Evolutionary conservation across 2,888 invertebrate species (phyloP).

Genomic region (Brenthis hecate): DNA sequence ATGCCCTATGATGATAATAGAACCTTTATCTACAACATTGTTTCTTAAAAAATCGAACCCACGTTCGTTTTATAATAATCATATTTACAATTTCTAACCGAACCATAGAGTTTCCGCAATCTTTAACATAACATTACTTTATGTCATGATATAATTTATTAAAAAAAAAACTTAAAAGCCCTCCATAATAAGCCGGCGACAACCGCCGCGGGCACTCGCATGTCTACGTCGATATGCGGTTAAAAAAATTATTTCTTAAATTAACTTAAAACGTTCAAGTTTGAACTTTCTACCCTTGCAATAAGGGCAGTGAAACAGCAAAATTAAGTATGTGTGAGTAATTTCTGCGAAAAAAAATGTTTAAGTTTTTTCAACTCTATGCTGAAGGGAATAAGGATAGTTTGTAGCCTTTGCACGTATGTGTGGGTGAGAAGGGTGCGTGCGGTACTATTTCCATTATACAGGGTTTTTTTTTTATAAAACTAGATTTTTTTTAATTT

Average conservation of each 20-base stretch:
- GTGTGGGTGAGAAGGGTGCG: constrained; percentile 46
- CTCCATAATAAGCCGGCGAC: constrained; percentile 36
- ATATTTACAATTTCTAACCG: too few relatives aligned
- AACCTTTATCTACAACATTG: too few relatives aligned
- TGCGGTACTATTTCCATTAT: constrained; percentile 43
- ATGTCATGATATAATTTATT: constrained; percentile 19
- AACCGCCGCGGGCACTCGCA: constrained; percentile 33
- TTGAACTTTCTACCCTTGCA: constrained; percentile 1
- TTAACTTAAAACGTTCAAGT: constrained; percentile 4
- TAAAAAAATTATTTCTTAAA: constrained; percentile 40
- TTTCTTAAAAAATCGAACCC: too few relatives aligned
- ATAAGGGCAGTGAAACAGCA: constrained; percentile 9
- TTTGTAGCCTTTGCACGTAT: constrained; percentile 20
- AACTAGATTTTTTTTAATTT: neutral
- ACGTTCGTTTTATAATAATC: too few relatives aligned
- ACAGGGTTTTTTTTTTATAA: neutral
- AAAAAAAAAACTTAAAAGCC: constrained; percentile 29
- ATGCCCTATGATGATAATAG: too few relatives aligned
- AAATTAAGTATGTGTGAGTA: neutral
- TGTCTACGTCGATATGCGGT: constrained; percentile 37
- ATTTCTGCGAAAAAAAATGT: constrained; percentile 1
- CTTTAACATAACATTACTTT: constrained; percentile 8
- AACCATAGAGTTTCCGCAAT: neutral
- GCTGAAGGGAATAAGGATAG: constrained; percentile 14
- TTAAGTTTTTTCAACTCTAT: constrained; percentile 14